Evolutionary conservation across 2,113 vertebrate species (phyloP), one percentile per base, ranked within the genome.

Genomic region (Hemiprocne comata): DNA sequence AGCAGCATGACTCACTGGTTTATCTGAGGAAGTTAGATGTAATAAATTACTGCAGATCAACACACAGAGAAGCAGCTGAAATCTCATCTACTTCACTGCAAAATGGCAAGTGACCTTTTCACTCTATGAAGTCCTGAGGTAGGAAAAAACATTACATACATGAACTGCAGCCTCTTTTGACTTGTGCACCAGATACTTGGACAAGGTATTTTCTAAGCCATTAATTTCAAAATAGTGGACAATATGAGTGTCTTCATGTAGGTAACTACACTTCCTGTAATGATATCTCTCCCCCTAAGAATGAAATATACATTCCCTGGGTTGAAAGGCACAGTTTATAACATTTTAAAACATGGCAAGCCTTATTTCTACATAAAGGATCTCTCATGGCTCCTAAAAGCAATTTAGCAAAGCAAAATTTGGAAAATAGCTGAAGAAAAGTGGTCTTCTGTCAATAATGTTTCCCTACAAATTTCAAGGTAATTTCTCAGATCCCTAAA

Each of bases 11-110:
- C 44, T 85, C 90, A 91, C 69, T 1, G 1, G 21, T 90, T 94
- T 93, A 79, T 82, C 67, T 66, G 48, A 79, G 31, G 36, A 62
- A 48, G 42, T 60, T 71, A 38, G 9, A 53, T 38, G 15, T 18
- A 89, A 96, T 73, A 90, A 90, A 86, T 87, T 79, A 67, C 36
- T 55, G 75, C 34, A 79, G 70, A 85, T 79, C 78, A 76, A 85
- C 64, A 62, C 53, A 69, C 4, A 80, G 24, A 87, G 74, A 88
- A 67, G 79, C 19, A 66, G 55, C 62, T 77, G 46, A 85, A 91
- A 83, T 74, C 62, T 70, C 61, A 80, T 77, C 51, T 65, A 51
- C n/a, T 85, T 85, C 46, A 34, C 36, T 54, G 51, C n/a, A 77
- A 92, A 92, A 87, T 25, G 44, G 60, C 46, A 87, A 80, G 91